Percentiles rank a stretch among this genome's conserved stretches.
Conservation (phyloP, 1,140 invertebrate genomes). For the Apis cerana region DNA sequence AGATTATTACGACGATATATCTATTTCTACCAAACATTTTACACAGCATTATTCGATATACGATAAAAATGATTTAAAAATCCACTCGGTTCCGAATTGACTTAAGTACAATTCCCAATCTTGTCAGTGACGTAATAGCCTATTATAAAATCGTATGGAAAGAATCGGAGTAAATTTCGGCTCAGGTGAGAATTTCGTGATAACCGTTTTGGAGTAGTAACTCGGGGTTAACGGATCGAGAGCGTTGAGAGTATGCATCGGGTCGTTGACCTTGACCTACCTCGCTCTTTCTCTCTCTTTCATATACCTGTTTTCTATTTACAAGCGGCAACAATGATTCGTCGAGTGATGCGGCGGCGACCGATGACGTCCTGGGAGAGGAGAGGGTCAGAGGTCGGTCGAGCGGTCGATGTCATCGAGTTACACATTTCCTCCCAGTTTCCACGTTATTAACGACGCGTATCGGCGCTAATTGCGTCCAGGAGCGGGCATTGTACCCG, state of each 20-base stretch:
- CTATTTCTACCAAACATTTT: too few relatives aligned
- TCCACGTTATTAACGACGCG: slow-evolving; percentile 38
- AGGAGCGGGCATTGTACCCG: background rate
- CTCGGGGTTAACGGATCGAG: slow-evolving; percentile 46
- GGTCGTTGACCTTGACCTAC: slow-evolving; percentile 77
- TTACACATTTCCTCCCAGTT: slow-evolving; percentile 6
- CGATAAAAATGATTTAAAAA: too few relatives aligned
- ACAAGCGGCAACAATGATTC: slow-evolving; percentile 19
- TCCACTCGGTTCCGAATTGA: too few relatives aligned
- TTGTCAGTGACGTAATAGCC: background rate
- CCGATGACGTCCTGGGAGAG: slow-evolving; percentile 14
- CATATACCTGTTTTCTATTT: slow-evolving; percentile 25
- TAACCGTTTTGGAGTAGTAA: slow-evolving; percentile 49
- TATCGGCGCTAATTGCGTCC: slow-evolving; percentile 33
- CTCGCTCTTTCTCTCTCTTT: background rate
- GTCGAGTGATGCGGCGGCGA: slow-evolving; percentile 19
- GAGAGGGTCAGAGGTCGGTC: slow-evolving; percentile 14
- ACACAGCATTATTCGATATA: too few relatives aligned
- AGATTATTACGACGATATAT: too few relatives aligned
- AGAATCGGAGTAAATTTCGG: slow-evolving; percentile 34
- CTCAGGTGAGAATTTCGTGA: slow-evolving; percentile 56
- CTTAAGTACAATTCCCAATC: too few relatives aligned
- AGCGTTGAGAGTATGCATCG: slow-evolving; percentile 54
- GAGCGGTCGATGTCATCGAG: slow-evolving; percentile 22
- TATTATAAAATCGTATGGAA: slow-evolving; percentile 14